These are phyloP conservation scores for Diarsia mendica DNA, from an alignment of 2,888 invertebrate genomes.

Conservation along the genomic window DNA sequence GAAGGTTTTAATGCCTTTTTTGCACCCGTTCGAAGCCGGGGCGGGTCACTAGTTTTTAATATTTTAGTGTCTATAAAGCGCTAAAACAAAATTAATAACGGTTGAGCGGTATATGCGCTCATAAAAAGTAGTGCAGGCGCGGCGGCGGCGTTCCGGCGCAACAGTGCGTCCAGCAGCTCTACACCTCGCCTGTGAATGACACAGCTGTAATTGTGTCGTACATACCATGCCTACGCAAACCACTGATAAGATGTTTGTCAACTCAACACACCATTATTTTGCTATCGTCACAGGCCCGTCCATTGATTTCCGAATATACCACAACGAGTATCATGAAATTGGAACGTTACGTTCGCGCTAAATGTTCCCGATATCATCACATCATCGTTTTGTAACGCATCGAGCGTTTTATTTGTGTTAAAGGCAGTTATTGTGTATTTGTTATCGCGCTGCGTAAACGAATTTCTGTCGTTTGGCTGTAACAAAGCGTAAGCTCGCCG, in stretches of 20 bases:
- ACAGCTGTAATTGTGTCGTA: neutral
- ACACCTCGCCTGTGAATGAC: neutral
- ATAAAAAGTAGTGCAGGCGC: slow-evolving; percentile 24
- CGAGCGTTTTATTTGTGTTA: slow-evolving; percentile 39
- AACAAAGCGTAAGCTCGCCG: slow-evolving; percentile 60
- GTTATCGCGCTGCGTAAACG: slow-evolving; percentile 54
- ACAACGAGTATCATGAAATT: neutral
- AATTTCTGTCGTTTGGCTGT: slow-evolving; percentile 48
- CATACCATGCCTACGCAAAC: neutral
- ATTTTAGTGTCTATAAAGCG: slow-evolving; percentile 12
- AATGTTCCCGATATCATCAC: slow-evolving; percentile 17
- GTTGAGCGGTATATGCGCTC: slow-evolving; percentile 29
- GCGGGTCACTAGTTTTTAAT: too few relatives aligned
- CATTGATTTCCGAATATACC: neutral
- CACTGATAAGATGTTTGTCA: neutral
- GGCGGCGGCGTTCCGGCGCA: neutral
- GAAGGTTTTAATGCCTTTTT: too few relatives aligned
- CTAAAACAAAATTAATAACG: slow-evolving; percentile 34
- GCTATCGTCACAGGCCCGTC: neutral
- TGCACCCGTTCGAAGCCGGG: too few relatives aligned
- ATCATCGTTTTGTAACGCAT: slow-evolving; percentile 10
- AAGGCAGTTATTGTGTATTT: slow-evolving; percentile 48
- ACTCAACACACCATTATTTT: neutral
- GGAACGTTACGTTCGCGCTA: slow-evolving; percentile 1
- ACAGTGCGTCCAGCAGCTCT: neutral